phyloP scores from a whole-genome alignment of 2,113 vertebrate species.

The Periophthalmus modestus region DNA sequence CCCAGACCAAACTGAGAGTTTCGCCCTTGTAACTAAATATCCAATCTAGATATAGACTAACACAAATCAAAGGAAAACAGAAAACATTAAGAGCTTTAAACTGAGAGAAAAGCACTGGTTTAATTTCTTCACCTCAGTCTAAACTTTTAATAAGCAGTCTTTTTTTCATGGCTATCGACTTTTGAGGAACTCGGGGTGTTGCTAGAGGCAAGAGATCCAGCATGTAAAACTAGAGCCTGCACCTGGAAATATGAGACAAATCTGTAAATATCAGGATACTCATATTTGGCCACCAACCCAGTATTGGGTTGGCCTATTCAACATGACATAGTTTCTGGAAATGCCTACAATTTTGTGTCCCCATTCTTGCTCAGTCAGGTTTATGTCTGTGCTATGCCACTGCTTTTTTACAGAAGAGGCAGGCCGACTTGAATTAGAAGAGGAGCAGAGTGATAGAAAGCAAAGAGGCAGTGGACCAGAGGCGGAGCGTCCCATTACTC shows the following conservation, averaged over 20 bases:
- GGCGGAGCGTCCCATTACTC: constrained; percentile 58
- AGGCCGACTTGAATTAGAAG: constrained; percentile 50
- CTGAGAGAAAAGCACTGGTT: background rate
- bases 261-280: background rate
- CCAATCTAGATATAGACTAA: background rate
- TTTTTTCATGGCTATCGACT: background rate
- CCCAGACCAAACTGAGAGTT: too few relatives aligned
- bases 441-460: constrained; percentile 46
- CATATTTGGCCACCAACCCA: too few relatives aligned
- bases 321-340: background rate
- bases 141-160: background rate
- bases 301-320: background rate
- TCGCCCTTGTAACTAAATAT: too few relatives aligned
- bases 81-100: background rate
- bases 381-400: background rate
- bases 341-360: background rate
- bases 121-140: background rate
- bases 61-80: background rate
- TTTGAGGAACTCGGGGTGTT: background rate
- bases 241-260: background rate
- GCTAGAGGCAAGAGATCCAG: background rate
- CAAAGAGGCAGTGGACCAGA: constrained; percentile 58
- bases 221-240: background rate
- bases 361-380: background rate
- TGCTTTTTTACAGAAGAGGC: constrained; percentile 60